phyloP scores from a whole-genome alignment of 2,888 invertebrate genomes.

The Synergus laeviventris region DNA sequence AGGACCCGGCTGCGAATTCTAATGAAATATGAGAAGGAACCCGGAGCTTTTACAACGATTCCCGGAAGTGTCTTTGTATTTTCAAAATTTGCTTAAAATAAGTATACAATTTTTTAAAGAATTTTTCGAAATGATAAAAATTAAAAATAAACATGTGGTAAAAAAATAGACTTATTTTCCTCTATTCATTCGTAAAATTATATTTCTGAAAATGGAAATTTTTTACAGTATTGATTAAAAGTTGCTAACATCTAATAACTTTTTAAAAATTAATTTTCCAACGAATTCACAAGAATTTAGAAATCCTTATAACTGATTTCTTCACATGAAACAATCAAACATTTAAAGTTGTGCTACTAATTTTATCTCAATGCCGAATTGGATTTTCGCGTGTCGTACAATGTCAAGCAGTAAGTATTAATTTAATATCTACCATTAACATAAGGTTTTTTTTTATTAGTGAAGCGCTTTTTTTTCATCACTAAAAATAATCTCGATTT shows the following conservation, averaged over 20 bases:
- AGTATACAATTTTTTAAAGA: not conserved
- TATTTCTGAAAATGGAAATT: not conserved
- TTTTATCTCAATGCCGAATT: not conserved
- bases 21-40: too few relatives aligned
- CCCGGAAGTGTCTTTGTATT: not conserved
- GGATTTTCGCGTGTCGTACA: constrained; percentile 1
- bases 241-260: not conserved
- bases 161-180: not conserved
- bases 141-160: not conserved
- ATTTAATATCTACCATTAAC: not conserved
- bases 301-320: not conserved
- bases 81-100: not conserved
- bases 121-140: not conserved
- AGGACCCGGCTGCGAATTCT: too few relatives aligned
- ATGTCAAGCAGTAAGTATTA: constrained; percentile 33
- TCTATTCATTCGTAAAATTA: not conserved
- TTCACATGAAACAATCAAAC: not conserved
- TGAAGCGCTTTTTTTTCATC: not conserved
- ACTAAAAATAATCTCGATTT: not conserved
- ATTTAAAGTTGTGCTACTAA: not conserved
- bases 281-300: constrained; percentile 3
- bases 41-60: too few relatives aligned
- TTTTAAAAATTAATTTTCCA: not conserved
- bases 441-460: not conserved
- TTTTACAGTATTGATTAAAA: constrained; percentile 14